A percentile compares a stretch with the other conserved stretches of the same genome.
phyloP scores from a whole-genome alignment of 2,888 invertebrate species.

The Harpalus rubripes region DNA sequence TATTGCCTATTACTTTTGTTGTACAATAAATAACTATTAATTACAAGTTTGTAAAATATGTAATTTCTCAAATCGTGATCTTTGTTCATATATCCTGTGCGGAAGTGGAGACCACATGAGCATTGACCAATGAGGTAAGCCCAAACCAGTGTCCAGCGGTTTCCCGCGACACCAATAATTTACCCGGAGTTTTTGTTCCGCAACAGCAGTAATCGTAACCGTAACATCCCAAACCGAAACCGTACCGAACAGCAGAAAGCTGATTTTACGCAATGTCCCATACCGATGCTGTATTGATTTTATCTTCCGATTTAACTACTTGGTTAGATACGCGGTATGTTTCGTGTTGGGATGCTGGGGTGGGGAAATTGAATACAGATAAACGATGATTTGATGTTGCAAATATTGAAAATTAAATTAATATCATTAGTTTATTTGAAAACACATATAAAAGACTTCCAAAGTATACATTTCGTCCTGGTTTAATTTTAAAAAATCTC shows the following conservation, averaged over 20 bases:
- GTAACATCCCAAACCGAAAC: slow-evolving; percentile 7
- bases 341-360: not conserved
- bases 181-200: slow-evolving; percentile 28
- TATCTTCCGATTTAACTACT: not conserved
- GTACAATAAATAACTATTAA: too few relatives aligned
- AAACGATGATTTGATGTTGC: too few relatives aligned
- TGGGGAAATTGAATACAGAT: not conserved
- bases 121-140: slow-evolving; percentile 8
- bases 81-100: not conserved
- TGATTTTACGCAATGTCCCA: slow-evolving; percentile 30
- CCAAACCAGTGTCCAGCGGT: not conserved
- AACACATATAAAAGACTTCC: not conserved
- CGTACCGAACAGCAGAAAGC: not conserved
- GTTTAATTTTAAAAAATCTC: too few relatives aligned
- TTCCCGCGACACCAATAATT: slow-evolving; percentile 14
- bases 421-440: too few relatives aligned
- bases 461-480: too few relatives aligned
- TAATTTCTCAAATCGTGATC: too few relatives aligned
- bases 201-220: slow-evolving; percentile 13
- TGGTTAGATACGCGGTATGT: not conserved
- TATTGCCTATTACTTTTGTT: too few relatives aligned
- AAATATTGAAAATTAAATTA: too few relatives aligned
- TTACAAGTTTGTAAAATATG: too few relatives aligned
- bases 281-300: slow-evolving; percentile 20
- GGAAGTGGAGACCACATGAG: not conserved